These are phyloP conservation scores for Andrena cerasifolii DNA, from an alignment of 1,140 invertebrate species.

Conservation along the genomic window DNA sequence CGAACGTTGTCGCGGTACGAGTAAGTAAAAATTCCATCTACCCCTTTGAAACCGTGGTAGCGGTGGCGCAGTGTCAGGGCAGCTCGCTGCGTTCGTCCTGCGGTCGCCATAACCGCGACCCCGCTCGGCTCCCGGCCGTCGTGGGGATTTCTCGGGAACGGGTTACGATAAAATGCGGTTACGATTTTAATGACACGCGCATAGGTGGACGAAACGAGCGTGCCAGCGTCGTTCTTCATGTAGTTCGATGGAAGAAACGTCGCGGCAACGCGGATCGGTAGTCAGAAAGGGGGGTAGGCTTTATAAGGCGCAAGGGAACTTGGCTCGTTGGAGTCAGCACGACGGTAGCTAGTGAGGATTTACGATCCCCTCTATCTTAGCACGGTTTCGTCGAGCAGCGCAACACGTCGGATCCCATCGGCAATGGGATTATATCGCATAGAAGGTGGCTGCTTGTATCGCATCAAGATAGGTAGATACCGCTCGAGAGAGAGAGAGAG, in stretches of 20 bases:
- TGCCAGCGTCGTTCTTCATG: background rate
- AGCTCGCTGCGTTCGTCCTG: background rate
- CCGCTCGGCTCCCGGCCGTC: background rate
- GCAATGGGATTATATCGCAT: constrained; percentile 79
- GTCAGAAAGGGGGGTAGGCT: constrained; percentile 60
- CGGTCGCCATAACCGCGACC: background rate
- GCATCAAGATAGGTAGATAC: constrained; percentile 79
- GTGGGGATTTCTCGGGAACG: background rate
- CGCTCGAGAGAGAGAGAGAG: constrained; percentile 43
- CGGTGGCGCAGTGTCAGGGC: background rate
- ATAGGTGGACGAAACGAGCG: constrained; percentile 3
- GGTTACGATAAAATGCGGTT: background rate
- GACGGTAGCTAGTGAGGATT: constrained; percentile 80
- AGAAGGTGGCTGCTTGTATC: constrained; percentile 77
- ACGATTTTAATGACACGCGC: constrained; percentile 25
- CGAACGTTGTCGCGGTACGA: constrained; percentile 47
- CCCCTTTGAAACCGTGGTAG: background rate
- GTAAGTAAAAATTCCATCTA: constrained; percentile 39
- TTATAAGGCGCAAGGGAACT: constrained; percentile 74
- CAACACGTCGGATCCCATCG: constrained; percentile 78
- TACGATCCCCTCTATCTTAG: constrained; percentile 76
- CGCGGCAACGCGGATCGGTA: constrained; percentile 39
- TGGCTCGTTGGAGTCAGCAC: constrained; percentile 73
- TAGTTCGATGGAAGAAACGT: constrained; percentile 21
- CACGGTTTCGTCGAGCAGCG: constrained; percentile 75